These are phyloP conservation scores for Oryzias woworae DNA, from an alignment of 2,113 vertebrate genomes.

Conservation along the genomic window DNA sequence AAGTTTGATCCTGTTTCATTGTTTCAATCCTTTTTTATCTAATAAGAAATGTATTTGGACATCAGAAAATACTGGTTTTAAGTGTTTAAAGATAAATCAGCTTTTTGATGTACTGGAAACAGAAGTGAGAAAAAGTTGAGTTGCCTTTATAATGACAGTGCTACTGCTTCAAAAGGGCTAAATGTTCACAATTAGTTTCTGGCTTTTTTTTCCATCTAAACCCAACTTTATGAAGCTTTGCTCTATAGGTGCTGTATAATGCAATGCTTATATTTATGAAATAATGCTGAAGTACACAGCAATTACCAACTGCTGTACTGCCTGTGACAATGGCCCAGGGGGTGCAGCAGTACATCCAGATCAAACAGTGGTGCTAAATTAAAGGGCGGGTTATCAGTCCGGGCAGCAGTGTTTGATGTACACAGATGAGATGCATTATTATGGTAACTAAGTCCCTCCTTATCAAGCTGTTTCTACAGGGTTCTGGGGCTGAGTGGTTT, in stretches of 20 bases:
- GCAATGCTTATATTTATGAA: conserved; percentile 53
- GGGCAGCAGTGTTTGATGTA: conserved; percentile 67
- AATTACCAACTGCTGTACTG: conserved; percentile 65
- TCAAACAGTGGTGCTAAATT: conserved; percentile 68
- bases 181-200: no score
- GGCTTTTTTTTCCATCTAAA: no score
- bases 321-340: conserved; percentile 56
- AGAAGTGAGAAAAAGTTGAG: no score
- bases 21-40: no score
- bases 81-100: no score
- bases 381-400: conserved; percentile 68
- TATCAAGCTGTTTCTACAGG: conserved; percentile 64
- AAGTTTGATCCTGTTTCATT: no score
- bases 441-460: conserved; percentile 64
- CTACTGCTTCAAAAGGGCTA: no score
- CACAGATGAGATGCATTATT: conserved; percentile 65
- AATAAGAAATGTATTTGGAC: no score
- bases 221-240: no score
- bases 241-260: conserved; percentile 17
- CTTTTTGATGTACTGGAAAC: no score
- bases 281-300: conserved; percentile 59
- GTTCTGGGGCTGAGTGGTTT: conserved; percentile 42
- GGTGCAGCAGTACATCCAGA: conserved; percentile 53
- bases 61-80: no score
- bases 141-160: no score